Conservation (phyloP, 1,140 invertebrate species). For the Drosophila tropicalis region DNA sequence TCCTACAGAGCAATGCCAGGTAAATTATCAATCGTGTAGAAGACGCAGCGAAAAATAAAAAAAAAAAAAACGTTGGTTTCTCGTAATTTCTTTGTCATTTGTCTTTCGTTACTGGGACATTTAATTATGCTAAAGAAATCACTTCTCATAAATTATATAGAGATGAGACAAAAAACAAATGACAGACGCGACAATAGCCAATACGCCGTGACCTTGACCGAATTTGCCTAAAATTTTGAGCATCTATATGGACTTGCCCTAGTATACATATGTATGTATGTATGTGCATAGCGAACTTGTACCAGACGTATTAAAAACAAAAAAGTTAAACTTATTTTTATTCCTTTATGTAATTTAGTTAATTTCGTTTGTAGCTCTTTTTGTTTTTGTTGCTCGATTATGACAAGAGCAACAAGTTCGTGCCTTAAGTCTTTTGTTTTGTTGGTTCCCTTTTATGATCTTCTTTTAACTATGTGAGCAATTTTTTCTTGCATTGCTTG, state of each 20-base stretch:
- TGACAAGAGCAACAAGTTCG: conserved; percentile 50
- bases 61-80: conserved; percentile 3
- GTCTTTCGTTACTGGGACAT: conserved; percentile 18
- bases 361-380: conserved; percentile 1
- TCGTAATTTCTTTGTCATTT: conserved; percentile 21
- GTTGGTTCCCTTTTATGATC: conserved; percentile 6
- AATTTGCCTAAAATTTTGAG: conserved; percentile 24
- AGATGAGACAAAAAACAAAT: conserved; percentile 40
- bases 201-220: conserved; percentile 39
- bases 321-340: conserved; percentile 11
- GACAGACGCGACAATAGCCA: conserved; percentile 21
- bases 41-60: not conserved
- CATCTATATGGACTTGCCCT: conserved; percentile 2
- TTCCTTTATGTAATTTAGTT: conserved; percentile 21
- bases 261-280: not conserved
- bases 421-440: conserved; percentile 63
- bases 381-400: not conserved
- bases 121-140: conserved; percentile 44
- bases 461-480: conserved; percentile 26
- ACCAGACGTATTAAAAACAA: not conserved
- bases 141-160: conserved; percentile 45
- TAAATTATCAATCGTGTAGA: not conserved
- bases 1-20: conserved; percentile 8
- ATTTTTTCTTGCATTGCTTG: conserved; percentile 45
- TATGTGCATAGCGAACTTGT: not conserved